Evolutionary conservation across 2,888 invertebrate species (phyloP).

Genomic region (Mactromeris polynyma): DNA sequence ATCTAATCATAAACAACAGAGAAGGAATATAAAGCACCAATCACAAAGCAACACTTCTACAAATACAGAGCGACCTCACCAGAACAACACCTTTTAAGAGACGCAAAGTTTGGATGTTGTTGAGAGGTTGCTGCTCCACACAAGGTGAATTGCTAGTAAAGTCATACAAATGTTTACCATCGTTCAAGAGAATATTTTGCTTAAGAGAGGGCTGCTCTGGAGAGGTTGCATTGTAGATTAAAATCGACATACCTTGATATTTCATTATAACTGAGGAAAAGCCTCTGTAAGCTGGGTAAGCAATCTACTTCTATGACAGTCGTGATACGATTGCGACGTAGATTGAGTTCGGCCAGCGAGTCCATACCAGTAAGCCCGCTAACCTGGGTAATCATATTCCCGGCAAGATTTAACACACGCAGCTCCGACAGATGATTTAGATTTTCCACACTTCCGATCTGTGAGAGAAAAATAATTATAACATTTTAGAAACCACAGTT

Average conservation of each 20-base stretch:
- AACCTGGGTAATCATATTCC: constrained; percentile 94
- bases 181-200: too few species aligned
- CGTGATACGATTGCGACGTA: constrained; percentile 94
- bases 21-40: too few species aligned
- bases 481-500: background rate
- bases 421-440: constrained; percentile 91
- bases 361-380: constrained; percentile 92
- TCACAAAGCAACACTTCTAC: too few species aligned
- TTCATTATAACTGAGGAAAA: constrained; percentile 94
- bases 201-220: too few species aligned
- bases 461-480: constrained; percentile 79
- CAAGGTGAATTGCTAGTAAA: too few species aligned
- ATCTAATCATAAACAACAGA: too few species aligned
- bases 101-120: too few species aligned
- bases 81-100: too few species aligned
- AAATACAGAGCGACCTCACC: too few species aligned
- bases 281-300: constrained; percentile 92
- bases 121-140: too few species aligned
- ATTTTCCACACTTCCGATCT: constrained; percentile 92
- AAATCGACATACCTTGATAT: constrained; percentile 89
- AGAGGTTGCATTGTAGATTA: too few species aligned
- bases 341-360: constrained; percentile 94
- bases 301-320: constrained; percentile 80
- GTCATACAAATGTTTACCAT: too few species aligned
- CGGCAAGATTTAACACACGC: constrained; percentile 96